Percentiles rank a stretch among this genome's conserved stretches.
Evolutionary conservation across 2,888 invertebrate genomes (phyloP).

Genomic region (Imbricaverruca yamaguchii): DNA sequence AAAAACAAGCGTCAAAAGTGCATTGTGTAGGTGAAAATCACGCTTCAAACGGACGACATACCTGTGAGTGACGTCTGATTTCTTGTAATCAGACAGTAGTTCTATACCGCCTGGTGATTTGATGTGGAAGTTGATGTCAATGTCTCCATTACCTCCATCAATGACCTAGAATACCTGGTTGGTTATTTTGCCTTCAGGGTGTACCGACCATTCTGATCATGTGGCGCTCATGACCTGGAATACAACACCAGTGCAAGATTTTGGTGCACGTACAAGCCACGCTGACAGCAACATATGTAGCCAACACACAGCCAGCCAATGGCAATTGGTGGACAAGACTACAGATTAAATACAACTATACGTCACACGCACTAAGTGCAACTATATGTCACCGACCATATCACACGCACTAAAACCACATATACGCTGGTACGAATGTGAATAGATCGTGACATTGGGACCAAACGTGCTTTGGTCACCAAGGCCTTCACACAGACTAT

Average conservation of each 20-base stretch:
- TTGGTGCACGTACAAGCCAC: no score
- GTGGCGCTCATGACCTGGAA: background rate
- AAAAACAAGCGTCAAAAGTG: background rate
- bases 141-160: slow-evolving; percentile 70
- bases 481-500: background rate
- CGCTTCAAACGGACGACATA: slow-evolving; percentile 29
- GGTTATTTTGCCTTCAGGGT: no score
- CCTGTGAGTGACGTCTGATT: slow-evolving; percentile 61
- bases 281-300: no score
- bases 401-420: background rate
- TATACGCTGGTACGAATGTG: background rate
- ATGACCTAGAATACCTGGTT: slow-evolving; percentile 54
- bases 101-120: slow-evolving; percentile 58
- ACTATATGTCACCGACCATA: no score
- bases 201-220: no score
- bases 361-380: no score
- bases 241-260: slow-evolving; percentile 20
- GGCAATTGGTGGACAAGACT: no score
- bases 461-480: no score
- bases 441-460: background rate
- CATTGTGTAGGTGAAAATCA: background rate
- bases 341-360: no score
- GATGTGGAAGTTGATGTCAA: slow-evolving; percentile 72
- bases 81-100: slow-evolving; percentile 60
- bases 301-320: no score